phyloP scores from a whole-genome alignment of 2,797 vertebrate species.

The Xerus rutilus region DNA sequence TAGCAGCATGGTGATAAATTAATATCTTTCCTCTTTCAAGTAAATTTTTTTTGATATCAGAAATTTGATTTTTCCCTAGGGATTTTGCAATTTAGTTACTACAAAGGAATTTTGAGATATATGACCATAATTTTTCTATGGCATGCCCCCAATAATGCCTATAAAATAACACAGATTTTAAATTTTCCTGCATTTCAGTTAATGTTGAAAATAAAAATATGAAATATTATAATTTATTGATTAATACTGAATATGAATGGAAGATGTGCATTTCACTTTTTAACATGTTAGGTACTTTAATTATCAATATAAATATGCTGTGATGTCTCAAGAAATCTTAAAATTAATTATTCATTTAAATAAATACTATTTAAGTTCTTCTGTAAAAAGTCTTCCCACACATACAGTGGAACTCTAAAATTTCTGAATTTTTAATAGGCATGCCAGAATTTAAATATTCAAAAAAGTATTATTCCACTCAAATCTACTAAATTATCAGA shows the following conservation, averaged over 20 bases:
- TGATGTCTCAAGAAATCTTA: not conserved
- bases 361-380: not conserved
- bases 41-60: constrained; percentile 9
- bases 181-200: not conserved
- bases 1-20: not conserved
- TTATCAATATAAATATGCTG: not conserved
- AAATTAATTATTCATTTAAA: not conserved
- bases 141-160: not conserved
- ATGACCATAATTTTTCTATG: not conserved
- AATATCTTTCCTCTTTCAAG: not conserved
- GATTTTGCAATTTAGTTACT: constrained; percentile 12
- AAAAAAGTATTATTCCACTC: not conserved
- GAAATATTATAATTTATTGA: not conserved
- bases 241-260: not conserved
- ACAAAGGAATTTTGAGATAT: not conserved
- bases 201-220: constrained; percentile 27
- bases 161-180: not conserved
- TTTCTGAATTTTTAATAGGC: constrained; percentile 26
- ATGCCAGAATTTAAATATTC: not conserved
- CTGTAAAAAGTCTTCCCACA: not conserved
- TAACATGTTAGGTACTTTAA: not conserved
- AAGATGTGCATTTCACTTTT: not conserved
- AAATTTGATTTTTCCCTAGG: not conserved
- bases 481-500: not conserved
- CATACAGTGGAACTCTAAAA: not conserved